Base-by-base conservation (phyloP, 2,113 vertebrate species). In the Zosterops hypoxanthus region DNA sequence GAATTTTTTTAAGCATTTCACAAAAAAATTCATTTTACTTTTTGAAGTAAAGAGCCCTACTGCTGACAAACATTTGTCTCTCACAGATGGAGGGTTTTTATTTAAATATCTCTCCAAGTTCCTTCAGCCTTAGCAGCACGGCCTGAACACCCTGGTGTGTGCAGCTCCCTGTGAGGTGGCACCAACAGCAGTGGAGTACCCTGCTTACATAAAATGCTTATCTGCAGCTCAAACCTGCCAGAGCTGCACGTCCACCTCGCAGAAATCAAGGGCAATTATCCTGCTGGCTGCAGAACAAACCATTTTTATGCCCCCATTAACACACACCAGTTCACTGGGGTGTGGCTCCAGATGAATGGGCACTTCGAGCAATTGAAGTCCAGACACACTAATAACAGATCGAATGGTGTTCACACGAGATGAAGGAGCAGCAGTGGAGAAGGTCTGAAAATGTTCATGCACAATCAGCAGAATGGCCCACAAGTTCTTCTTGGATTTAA, bases 241-340 rank as follows among this genome's bases (percentile, higher is more conserved):
- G 59, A 17, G 36, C 23, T 60, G 70, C 73, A 28, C 25, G 66
- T 49, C 65, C 57, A 94, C 80, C 90, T 80, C 19, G 82, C 2
- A 2, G 91, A 95, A 96, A 92, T 92, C 82, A 64, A 77, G 81
- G 86, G 66, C 86, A 96, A 94, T 97, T 92, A 92, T 18, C 1
- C 0, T 15, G 44, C 90, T 92, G 78, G 91, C 92, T 92, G 31
- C 68, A 75, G 69, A 87, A 77, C 76, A 90, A 82, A 86, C 59
- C 65, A 18, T 70, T 86, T 76, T 82, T 34, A n/a, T 70, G 82
- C 56, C 23, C 23, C 64, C 56, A 53, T 59, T 60, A 92, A 77
- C 22, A 68, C 81, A 75, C 60, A 59, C 6, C 69, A 80, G 34
- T 33, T 83, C 66, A 22, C 39, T 9, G 1, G 31, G 92, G 91